Evolutionary conservation across 30 jellyfish, hydroid and myxozoan species (phyloP).

Genomic region (Pelagia noctiluca): DNA sequence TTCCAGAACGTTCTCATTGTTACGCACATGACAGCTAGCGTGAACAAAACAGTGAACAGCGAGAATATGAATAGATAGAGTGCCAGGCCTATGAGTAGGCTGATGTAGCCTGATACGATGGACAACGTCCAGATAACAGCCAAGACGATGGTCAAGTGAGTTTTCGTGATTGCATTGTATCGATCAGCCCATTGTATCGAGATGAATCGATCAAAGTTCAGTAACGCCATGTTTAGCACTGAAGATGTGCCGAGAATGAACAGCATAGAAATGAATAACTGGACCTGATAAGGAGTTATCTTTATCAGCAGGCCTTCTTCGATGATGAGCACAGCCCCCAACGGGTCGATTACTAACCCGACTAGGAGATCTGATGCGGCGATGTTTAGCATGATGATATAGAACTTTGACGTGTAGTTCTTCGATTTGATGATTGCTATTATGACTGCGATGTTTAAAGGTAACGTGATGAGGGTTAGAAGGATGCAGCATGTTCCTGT

Average conservation of each 20-base stretch:
- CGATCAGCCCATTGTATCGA: slow-evolving; percentile 55
- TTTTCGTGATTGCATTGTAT: slow-evolving; percentile 13
- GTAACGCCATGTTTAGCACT: slow-evolving; percentile 72
- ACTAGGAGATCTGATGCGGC: slow-evolving; percentile 62
- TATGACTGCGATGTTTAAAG: slow-evolving; percentile 61
- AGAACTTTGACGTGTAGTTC: slow-evolving; percentile 39
- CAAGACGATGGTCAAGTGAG: slow-evolving; percentile 11
- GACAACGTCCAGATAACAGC: slow-evolving; percentile 50
- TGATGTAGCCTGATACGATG: slow-evolving; percentile 21
- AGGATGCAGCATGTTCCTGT: slow-evolving; percentile 37
- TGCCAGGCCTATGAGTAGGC: slow-evolving; percentile 40
- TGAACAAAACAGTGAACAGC: slow-evolving; percentile 48
- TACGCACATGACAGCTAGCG: slow-evolving; percentile 58
- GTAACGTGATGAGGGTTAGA: slow-evolving; percentile 45
- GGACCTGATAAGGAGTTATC: neutral
- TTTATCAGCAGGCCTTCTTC: slow-evolving; percentile 34
- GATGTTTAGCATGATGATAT: slow-evolving; percentile 64
- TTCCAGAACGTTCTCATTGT: slow-evolving; percentile 76
- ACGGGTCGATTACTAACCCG: slow-evolving; percentile 53
- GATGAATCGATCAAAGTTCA: slow-evolving; percentile 62
- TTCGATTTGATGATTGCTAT: slow-evolving; percentile 46
- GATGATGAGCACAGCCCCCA: slow-evolving; percentile 40
- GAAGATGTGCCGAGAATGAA: slow-evolving; percentile 65
- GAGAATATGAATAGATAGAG: slow-evolving; percentile 45
- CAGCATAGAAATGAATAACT: slow-evolving; percentile 20